Conservation (phyloP, 2,113 vertebrate genomes). For the Sakesphorus luctuosus region DNA sequence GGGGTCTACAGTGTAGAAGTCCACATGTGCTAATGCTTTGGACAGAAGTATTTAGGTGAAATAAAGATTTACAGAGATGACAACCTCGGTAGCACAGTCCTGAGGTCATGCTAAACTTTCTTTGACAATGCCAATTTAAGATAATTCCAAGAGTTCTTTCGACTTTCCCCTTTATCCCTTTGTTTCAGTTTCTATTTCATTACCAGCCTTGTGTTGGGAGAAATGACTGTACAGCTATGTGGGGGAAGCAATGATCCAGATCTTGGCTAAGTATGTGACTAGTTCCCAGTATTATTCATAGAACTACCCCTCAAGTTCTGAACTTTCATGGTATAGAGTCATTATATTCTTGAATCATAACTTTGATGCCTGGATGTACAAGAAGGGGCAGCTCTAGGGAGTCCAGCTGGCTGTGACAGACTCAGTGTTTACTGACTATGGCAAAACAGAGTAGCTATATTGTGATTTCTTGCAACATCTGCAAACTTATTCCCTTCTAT, state of each 20-base stretch:
- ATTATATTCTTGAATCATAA: background rate
- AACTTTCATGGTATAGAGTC: background rate
- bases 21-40: rapidly evolving
- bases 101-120: background rate
- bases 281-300: background rate
- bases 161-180: background rate
- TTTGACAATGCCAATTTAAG: background rate
- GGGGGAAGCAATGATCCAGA: background rate
- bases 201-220: background rate
- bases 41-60: background rate
- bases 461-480: background rate
- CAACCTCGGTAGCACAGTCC: background rate
- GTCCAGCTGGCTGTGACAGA: background rate
- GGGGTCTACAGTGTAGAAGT: background rate
- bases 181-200: background rate
- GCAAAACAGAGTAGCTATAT: background rate
- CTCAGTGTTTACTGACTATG: background rate
- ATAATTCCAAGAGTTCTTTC: background rate
- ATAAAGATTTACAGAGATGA: background rate
- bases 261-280: background rate
- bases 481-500: background rate
- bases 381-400: background rate
- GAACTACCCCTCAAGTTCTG: background rate
- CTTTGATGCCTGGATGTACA: background rate
- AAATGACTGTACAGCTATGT: background rate